Base-by-base conservation (phyloP, 1,140 invertebrate species). In the Paramacrobiotus metropolitanus region DNA sequence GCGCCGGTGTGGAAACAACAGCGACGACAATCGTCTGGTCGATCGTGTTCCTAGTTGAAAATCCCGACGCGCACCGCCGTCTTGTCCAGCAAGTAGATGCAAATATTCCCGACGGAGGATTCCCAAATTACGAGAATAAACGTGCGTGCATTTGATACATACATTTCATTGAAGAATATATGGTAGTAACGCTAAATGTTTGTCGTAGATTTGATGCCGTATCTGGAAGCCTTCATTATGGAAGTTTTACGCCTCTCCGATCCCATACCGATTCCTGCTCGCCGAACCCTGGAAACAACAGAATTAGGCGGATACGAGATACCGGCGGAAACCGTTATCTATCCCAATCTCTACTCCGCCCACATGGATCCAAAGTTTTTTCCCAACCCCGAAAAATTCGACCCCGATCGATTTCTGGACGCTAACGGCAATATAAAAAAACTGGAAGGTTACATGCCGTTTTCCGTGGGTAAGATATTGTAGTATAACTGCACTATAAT, bases 351-450 rank as follows among this genome's bases (percentile, higher is more conserved):
- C 30, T 85, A 87, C 72, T 82, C 84, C 24, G 82, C 90, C 0
- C 85, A 90, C 69, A n/a, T 9, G n/a, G 34, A 40, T n/a, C 34
- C 34, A 40, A 80, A 80, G 21, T 73, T 89, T 0, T 92, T 87
- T 86, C 78, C 85, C 1, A 78, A 85, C 62, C 88, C 88, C 0
- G 81, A 87, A 68, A 78, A 81, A 65, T 93, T 93, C 73, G 78
- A 81, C 31, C 88, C 88, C 0, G 77, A 78, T 30, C 74, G 88
- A 30, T 92, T 93, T 73, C 75, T 92, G 55, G 80, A 83, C 60
- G 74, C 79, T 1, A 82, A 28, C 30, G 55, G 84, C 24, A 59
- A 65, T n/a, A n/a, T n/a, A n/a, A n/a, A n/a, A n/a, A n/a, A n/a
- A n/a, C n/a, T n/a, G n/a, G n/a, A n/a, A n/a, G n/a, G n/a, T n/a